phyloP scores from a whole-genome alignment of 2,888 invertebrate species.

The Prionchulus punctatus region DNA sequence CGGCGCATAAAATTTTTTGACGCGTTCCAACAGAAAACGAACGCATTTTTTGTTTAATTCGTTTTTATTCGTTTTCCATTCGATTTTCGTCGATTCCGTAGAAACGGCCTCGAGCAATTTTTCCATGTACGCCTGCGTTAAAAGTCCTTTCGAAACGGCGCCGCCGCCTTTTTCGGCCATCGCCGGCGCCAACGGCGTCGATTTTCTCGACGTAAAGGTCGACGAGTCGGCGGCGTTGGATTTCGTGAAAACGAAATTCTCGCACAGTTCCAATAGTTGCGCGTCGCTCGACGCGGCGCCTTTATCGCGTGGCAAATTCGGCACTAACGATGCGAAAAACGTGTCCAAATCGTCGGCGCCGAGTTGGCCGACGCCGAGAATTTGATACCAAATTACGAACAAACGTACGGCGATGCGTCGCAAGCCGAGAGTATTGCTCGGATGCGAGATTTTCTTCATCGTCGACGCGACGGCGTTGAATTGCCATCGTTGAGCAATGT shows the following conservation, averaged over 20 bases:
- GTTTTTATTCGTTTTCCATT: slow-evolving; percentile 17
- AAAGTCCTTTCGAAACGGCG: background rate
- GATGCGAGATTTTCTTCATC: slow-evolving; percentile 22
- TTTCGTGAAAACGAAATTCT: background rate
- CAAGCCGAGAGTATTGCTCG: slow-evolving; percentile 25
- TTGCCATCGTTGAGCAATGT: slow-evolving; percentile 18
- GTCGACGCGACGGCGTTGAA: slow-evolving; percentile 3
- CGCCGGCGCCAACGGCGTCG: background rate
- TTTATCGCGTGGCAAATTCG: slow-evolving; percentile 24
- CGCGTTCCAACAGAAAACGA: slow-evolving; percentile 5
- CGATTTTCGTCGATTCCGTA: slow-evolving; percentile 23
- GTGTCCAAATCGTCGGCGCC: slow-evolving; percentile 6
- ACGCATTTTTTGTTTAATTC: background rate
- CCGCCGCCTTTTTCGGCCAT: background rate
- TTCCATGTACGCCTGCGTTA: slow-evolving; percentile 23
- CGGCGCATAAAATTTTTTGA: background rate
- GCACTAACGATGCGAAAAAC: slow-evolving; percentile 26
- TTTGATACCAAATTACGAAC: slow-evolving; percentile 28
- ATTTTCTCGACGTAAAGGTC: background rate
- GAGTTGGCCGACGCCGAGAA: slow-evolving; percentile 21
- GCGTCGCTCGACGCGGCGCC: background rate
- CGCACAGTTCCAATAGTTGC: background rate
- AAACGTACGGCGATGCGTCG: slow-evolving; percentile 28
- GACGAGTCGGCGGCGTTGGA: background rate
- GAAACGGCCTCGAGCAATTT: slow-evolving; percentile 28